A percentile compares a stretch with the other conserved stretches of the same genome.
These are phyloP conservation scores for Solea solea DNA, from an alignment of 2,113 vertebrate genomes.

Conservation along the genomic window DNA sequence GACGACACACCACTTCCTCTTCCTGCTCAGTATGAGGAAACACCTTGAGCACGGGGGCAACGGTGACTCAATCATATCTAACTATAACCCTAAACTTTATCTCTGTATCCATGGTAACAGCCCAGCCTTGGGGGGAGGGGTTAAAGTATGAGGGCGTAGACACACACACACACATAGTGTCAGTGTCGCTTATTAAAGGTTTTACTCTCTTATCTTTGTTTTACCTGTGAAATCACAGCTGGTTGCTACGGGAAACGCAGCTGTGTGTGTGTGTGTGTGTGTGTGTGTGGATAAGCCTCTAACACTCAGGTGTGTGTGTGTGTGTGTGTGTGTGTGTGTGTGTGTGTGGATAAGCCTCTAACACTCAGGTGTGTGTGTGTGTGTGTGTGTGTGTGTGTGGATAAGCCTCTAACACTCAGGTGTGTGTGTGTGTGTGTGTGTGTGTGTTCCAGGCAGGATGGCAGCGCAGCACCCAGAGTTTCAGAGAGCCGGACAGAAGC, in stretches of 20 bases:
- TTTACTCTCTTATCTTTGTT: background rate
- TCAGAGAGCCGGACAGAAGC: slow-evolving; percentile 87
- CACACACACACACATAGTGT: background rate
- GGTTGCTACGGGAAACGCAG: slow-evolving; percentile 1
- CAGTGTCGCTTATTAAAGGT: background rate
- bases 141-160: background rate
- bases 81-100: slow-evolving; percentile 57
- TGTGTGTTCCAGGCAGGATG: slow-evolving; percentile 83
- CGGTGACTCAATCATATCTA: slow-evolving; percentile 69
- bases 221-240: background rate
- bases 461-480: slow-evolving; percentile 91
- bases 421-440: slow-evolving; percentile 9
- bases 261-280: too few relatives aligned
- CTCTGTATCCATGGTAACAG: slow-evolving; percentile 54
- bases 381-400: background rate
- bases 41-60: slow-evolving; percentile 11
- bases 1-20: slow-evolving; percentile 46
- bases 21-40: slow-evolving; percentile 45
- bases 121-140: slow-evolving; percentile 34
- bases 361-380: background rate
- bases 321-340: background rate
- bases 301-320: slow-evolving; percentile 14
- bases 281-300: background rate
- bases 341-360: background rate
- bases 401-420: slow-evolving; percentile 1